A percentile compares a stretch with the other conserved stretches of the same genome.
These are phyloP conservation scores for Conus ventricosus DNA, from an alignment of 1,140 invertebrate genomes.

Conservation along the genomic window DNA sequence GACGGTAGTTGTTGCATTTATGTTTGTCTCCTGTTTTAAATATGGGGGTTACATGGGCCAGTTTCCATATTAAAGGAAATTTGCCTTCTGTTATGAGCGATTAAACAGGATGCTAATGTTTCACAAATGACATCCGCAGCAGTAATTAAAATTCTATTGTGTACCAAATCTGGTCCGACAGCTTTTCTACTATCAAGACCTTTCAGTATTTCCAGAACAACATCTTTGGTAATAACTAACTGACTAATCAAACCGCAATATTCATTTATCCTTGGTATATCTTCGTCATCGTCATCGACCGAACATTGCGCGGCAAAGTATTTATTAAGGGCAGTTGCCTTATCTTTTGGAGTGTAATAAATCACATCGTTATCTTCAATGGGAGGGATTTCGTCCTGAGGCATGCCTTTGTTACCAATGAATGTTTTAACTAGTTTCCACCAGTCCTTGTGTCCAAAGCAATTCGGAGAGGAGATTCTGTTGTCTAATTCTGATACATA, in stretches of 20 bases:
- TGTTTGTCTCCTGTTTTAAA: background rate
- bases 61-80: background rate
- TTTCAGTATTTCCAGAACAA: background rate
- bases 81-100: background rate
- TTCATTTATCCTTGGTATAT: background rate
- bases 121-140: background rate
- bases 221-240: background rate
- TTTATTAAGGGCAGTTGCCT: background rate
- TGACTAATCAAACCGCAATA: background rate
- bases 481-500: too few relatives aligned
- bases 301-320: background rate
- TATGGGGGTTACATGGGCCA: too few relatives aligned
- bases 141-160: background rate
- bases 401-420: background rate
- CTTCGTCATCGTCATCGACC: background rate
- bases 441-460: background rate
- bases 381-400: background rate
- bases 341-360: background rate
- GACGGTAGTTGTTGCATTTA: background rate
- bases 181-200: background rate
- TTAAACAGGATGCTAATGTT: background rate
- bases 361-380: background rate
- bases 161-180: background rate
- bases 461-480: background rate
- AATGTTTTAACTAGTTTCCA: background rate